These are phyloP conservation scores for Dicrostonyx torquatus DNA, from an alignment of 2,797 vertebrate genomes.

Conservation along the genomic window DNA sequence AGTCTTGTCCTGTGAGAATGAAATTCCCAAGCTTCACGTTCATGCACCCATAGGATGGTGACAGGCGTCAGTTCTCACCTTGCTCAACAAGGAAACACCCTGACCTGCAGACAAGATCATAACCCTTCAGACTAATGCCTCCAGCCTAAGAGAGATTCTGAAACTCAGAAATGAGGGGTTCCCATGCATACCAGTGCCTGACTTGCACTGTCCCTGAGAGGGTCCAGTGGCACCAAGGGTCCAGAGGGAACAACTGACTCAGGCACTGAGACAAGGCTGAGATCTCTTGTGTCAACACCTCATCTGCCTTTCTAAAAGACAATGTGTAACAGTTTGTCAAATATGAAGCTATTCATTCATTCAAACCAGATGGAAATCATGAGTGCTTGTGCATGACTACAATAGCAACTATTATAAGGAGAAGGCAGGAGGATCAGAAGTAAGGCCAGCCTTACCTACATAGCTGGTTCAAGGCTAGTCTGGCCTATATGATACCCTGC, in stretches of 20 bases:
- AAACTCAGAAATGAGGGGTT: not conserved
- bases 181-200: fast-evolving
- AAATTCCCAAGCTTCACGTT: not conserved
- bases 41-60: not conserved
- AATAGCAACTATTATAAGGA: not conserved
- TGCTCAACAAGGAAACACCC: not conserved
- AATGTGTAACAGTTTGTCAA: not conserved
- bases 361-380: not conserved
- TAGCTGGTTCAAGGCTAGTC: not conserved
- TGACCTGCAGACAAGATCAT: not conserved
- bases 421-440: not conserved
- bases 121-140: not conserved
- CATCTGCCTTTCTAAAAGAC: not conserved
- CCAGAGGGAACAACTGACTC: fast-evolving
- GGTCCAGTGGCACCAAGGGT: fast-evolving
- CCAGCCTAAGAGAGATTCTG: not conserved
- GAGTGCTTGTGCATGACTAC: not conserved
- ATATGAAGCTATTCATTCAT: not conserved
- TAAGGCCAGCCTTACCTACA: not conserved
- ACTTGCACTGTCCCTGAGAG: fast-evolving
- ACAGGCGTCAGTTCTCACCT: not conserved
- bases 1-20: not conserved
- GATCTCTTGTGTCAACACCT: fast-evolving
- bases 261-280: not conserved
- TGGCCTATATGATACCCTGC: not conserved